A percentile compares a stretch with the other conserved stretches of the same genome.
phyloP scores from a whole-genome alignment of 2,888 invertebrate genomes.

The Catotricha subobsoleta region DNA sequence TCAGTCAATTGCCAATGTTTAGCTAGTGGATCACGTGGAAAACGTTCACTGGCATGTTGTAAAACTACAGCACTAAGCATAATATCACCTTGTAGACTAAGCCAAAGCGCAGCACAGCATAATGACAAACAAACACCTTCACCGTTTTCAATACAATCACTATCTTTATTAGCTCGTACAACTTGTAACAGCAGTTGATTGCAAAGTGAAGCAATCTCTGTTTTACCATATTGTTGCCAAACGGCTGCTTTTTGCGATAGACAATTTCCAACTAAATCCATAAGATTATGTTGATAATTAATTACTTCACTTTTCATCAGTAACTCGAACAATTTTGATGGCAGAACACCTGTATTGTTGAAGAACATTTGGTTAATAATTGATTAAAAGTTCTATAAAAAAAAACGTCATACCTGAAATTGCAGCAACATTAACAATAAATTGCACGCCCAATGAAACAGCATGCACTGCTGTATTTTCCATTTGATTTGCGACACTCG shows the following conservation, averaged over 20 bases:
- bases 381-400: neutral
- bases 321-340: constrained; percentile 39
- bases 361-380: neutral
- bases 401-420: constrained; percentile 22
- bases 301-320: constrained; percentile 69
- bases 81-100: constrained; percentile 33
- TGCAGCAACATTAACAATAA: constrained; percentile 59
- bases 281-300: constrained; percentile 68
- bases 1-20: constrained; percentile 51
- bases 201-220: constrained; percentile 63
- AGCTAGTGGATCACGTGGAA: constrained; percentile 42
- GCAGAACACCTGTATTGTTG: constrained; percentile 19
- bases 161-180: constrained; percentile 15
- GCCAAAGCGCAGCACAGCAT: constrained; percentile 41
- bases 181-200: constrained; percentile 62
- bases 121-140: constrained; percentile 52
- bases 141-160: constrained; percentile 29
- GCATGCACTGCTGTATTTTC: constrained; percentile 51
- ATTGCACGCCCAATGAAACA: constrained; percentile 54
- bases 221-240: constrained; percentile 78
- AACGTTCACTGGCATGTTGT: constrained; percentile 40
- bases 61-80: constrained; percentile 39
- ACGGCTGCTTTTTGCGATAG: constrained; percentile 67
- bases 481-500: constrained; percentile 47
- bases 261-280: constrained; percentile 62